These are phyloP conservation scores for Microtus pennsylvanicus DNA, from an alignment of 2,113 vertebrate genomes.

Conservation along the genomic window DNA sequence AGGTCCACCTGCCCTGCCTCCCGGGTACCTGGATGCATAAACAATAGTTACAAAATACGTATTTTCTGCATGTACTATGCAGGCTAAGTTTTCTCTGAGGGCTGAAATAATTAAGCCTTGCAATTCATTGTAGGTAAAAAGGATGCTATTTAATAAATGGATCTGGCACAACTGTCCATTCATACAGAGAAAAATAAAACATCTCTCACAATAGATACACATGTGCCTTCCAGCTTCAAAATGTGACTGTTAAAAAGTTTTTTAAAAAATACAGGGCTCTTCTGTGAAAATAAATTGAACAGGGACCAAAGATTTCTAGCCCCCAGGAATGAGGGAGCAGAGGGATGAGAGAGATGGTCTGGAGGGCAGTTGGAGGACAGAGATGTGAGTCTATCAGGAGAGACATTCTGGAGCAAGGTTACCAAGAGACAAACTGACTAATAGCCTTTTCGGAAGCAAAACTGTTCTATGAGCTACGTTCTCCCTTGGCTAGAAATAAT, in stretches of 20 bases:
- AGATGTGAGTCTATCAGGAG: neutral
- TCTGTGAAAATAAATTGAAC: slow-evolving; percentile 30
- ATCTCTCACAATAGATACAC: neutral
- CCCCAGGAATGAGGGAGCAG: neutral
- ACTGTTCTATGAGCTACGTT: neutral
- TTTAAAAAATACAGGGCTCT: neutral
- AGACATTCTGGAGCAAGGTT: neutral
- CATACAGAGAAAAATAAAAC: slow-evolving; percentile 24
- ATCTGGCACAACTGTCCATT: neutral
- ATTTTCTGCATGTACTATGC: neutral
- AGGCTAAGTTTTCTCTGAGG: slow-evolving; percentile 25
- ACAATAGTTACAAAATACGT: neutral
- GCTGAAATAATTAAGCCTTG: neutral
- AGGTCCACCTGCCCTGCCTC: no score
- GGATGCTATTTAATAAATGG: neutral
- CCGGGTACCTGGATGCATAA: neutral
- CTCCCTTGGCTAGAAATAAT: slow-evolving; percentile 12
- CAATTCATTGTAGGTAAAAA: neutral
- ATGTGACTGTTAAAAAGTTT: slow-evolving; percentile 12
- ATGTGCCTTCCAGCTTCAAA: slow-evolving; percentile 51
- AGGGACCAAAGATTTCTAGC: slow-evolving; percentile 49
- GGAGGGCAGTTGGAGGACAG: neutral
- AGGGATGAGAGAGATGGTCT: neutral
- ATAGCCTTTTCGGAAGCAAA: neutral
- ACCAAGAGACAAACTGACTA: slow-evolving; percentile 7